Percentiles rank a stretch among this genome's conserved stretches.
These are phyloP conservation scores for Drosophila ogumai DNA, from an alignment of 1,140 invertebrate genomes.

Conservation along the genomic window DNA sequence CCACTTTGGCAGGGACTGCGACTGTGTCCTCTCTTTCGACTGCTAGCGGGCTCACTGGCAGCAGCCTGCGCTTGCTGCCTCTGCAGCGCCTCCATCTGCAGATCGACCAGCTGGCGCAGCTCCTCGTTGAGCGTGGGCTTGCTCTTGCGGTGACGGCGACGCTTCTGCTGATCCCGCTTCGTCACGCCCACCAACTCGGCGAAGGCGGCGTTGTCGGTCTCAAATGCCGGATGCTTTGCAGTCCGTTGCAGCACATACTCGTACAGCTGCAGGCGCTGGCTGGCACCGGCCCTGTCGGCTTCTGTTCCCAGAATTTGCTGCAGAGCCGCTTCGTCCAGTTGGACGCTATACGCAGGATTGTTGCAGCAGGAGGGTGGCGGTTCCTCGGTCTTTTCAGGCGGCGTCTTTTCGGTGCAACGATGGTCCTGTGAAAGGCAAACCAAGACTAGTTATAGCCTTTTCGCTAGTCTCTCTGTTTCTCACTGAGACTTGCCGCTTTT, in stretches of 20 bases:
- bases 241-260: slow-evolving; percentile 52
- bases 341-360: slow-evolving; percentile 15
- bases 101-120: slow-evolving; percentile 60
- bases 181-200: slow-evolving; percentile 62
- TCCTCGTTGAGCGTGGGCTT: slow-evolving; percentile 73
- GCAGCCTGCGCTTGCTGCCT: slow-evolving; percentile 18
- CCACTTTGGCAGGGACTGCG: neutral
- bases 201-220: slow-evolving; percentile 39
- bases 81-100: slow-evolving; percentile 73
- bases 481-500: slow-evolving; percentile 15
- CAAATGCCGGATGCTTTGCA: slow-evolving; percentile 17
- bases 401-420: neutral
- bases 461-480: no score
- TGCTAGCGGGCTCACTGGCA: neutral
- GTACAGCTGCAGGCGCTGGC: slow-evolving; percentile 60
- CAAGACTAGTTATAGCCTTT: neutral
- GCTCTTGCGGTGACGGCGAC: slow-evolving; percentile 65
- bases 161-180: slow-evolving; percentile 48
- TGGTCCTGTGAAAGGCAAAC: slow-evolving; percentile 1
- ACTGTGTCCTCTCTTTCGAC: slow-evolving; percentile 5
- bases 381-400: neutral
- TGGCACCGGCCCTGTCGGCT: neutral
- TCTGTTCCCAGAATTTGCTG: slow-evolving; percentile 25
- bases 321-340: slow-evolving; percentile 10
- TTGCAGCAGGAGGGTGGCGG: slow-evolving; percentile 27